Evolutionary conservation across 2,888 invertebrate species (phyloP), one percentile per base, ranked within the genome.

Genomic region (Drosophila cognata): DNA sequence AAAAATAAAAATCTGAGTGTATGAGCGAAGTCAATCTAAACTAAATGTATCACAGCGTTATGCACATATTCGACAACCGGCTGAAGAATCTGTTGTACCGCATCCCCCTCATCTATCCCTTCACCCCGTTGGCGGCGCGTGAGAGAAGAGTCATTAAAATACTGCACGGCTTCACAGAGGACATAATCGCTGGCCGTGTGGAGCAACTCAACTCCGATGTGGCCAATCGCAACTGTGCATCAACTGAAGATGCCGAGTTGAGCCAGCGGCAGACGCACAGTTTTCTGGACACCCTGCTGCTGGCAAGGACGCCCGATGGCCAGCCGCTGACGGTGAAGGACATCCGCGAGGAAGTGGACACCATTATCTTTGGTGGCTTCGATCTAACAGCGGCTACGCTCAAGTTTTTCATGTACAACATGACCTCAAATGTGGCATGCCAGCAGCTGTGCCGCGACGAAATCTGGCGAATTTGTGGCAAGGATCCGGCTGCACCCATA

Each of bases 371-470:
- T 6, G 84, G 90, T 6, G 90, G 91, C 10, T 91, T 78, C 33
- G 90, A 90, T 60, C 72, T 91, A 8, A 86, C 91, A 0, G 90
- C 91, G 6, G 64, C 82, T 10, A 77, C 74, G 0, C 59, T 91
- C 0, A 82, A 78, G 48, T 89, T 91, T 6, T 74, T 78, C 11
- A 77, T 90, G 64, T 89, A 91, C 62, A 89, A 86, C 70, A 80
- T 90, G 68, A 86, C 91, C 2, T 51, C 74, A 46, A 82, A 91
- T 53, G 51, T 79, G 48, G 71, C 81, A 2, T 68, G 81, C n/a
- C 90, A 90, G 67, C 69, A 81, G 43, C 66, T 66, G 5, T 91
- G 91, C 28, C 82, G 80, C 6, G 87, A 88, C 28, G 91, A 90
- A 63, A 69, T 90, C 10, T 64, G 75, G 53, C 62, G 71, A 18